Evolutionary conservation across 2,797 vertebrate species (phyloP).

Genomic region (Gypaetus barbatus): DNA sequence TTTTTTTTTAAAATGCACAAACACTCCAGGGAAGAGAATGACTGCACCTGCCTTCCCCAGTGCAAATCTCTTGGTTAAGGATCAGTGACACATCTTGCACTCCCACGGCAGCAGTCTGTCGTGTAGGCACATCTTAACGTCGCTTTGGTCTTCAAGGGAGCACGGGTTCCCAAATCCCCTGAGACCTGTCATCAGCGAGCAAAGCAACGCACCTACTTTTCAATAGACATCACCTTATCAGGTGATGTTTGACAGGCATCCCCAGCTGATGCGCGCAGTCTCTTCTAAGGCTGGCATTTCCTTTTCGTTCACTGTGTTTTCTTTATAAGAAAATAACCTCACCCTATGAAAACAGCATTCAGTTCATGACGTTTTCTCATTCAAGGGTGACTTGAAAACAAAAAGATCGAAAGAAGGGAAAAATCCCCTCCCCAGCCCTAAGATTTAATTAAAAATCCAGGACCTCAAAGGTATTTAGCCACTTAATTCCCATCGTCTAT

Average conservation of each 20-base stretch:
- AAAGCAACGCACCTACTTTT: background rate
- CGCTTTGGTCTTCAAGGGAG: background rate
- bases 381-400: background rate
- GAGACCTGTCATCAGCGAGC: background rate
- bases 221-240: background rate
- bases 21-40: background rate
- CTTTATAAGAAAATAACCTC: background rate
- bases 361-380: background rate
- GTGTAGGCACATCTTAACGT: background rate
- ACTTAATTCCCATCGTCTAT: background rate
- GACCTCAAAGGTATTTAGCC: background rate
- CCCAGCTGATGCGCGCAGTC: background rate
- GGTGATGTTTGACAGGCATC: background rate
- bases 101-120: background rate
- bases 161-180: background rate
- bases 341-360: background rate
- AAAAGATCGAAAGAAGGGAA: background rate
- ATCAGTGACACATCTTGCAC: rapidly evolving
- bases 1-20: background rate
- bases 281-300: background rate
- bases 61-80: background rate
- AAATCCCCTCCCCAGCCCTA: background rate
- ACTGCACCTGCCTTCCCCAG: background rate
- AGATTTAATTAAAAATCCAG: background rate
- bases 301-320: background rate